Conservation (phyloP, 2,888 invertebrate species). For the Cylloceria caligata region DNA sequence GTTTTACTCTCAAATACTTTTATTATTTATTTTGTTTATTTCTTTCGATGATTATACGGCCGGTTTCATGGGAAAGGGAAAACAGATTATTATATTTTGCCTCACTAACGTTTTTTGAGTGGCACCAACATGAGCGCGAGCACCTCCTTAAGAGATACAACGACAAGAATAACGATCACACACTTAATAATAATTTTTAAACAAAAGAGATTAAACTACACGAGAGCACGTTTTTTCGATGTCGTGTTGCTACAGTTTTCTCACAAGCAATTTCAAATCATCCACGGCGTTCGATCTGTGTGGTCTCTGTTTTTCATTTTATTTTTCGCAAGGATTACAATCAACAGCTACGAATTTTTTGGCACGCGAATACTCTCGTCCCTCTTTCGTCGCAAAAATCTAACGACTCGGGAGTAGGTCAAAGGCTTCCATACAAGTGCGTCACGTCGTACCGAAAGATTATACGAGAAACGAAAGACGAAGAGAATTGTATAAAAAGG, state of each 20-base stretch:
- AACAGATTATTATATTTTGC: conserved; percentile 77
- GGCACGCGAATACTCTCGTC: conserved; percentile 24
- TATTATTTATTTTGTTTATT: conserved; percentile 49
- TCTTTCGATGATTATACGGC: conserved; percentile 62
- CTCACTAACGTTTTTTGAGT: conserved; percentile 82
- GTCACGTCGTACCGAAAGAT: neutral
- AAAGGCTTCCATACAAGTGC: conserved; percentile 9
- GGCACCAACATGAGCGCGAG: conserved; percentile 81
- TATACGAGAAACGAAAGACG: neutral
- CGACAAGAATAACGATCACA: conserved; percentile 48
- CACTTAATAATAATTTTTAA: conserved; percentile 28
- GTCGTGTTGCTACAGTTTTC: conserved; percentile 83
- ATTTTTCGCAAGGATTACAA: conserved; percentile 15
- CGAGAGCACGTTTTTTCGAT: conserved; percentile 82
- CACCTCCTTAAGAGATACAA: conserved; percentile 76
- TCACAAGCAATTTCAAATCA: conserved; percentile 76
- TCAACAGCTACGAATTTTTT: neutral
- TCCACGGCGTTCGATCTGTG: conserved; percentile 67
- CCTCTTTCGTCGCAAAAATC: conserved; percentile 23
- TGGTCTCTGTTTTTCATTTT: conserved; percentile 67
- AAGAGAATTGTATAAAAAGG: conserved; percentile 30
- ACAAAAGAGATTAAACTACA: conserved; percentile 61
- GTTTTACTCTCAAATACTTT: conserved; percentile 54
- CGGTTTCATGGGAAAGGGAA: conserved; percentile 51
- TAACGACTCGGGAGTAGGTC: conserved; percentile 11